Percentiles rank a stretch among this genome's conserved stretches.
Conservation (phyloP, 1,140 invertebrate species). For the Ectropis grisescens region DNA sequence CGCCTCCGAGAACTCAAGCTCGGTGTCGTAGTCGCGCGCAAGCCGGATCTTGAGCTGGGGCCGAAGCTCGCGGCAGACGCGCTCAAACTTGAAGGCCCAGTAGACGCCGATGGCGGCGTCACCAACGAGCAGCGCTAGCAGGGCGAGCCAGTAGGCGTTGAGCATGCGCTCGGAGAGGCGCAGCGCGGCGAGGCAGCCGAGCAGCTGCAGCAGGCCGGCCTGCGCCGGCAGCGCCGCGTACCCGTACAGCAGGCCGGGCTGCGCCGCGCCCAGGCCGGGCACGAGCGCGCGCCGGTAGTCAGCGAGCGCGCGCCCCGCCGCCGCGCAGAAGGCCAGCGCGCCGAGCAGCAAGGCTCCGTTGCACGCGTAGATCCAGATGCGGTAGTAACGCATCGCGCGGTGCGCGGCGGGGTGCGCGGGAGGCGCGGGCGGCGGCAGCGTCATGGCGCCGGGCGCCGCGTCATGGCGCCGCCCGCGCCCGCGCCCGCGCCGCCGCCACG, state of each 20-base stretch:
- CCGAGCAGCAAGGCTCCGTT: slow-evolving; percentile 87
- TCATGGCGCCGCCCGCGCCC: slow-evolving; percentile 60
- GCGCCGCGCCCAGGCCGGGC: slow-evolving; percentile 78
- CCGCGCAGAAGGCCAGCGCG: slow-evolving; percentile 84
- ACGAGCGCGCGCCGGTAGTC: slow-evolving; percentile 79
- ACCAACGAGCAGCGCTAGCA: slow-evolving; percentile 84
- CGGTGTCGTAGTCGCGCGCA: slow-evolving; percentile 79
- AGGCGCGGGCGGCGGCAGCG: slow-evolving; percentile 63
- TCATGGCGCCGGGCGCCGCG: slow-evolving; percentile 59
- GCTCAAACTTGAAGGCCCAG: slow-evolving; percentile 87
- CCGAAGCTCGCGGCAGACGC: slow-evolving; percentile 78
- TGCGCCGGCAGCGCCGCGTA: slow-evolving; percentile 84
- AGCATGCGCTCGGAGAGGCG: slow-evolving; percentile 84
- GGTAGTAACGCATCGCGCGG: slow-evolving; percentile 80
- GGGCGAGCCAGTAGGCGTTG: slow-evolving; percentile 87
- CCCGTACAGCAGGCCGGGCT: slow-evolving; percentile 87
- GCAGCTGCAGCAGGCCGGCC: slow-evolving; percentile 76
- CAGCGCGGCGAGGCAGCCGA: slow-evolving; percentile 86
- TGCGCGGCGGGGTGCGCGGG: slow-evolving; percentile 59
- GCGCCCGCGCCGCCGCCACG: slow-evolving; percentile 65
- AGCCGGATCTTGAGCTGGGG: slow-evolving; percentile 74
- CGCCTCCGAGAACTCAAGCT: slow-evolving; percentile 79
- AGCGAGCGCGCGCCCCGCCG: slow-evolving; percentile 80
- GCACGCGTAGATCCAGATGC: slow-evolving; percentile 93
- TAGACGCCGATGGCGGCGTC: slow-evolving; percentile 88